phyloP scores from a whole-genome alignment of 2,888 invertebrate species.

The Agrochola lota region DNA sequence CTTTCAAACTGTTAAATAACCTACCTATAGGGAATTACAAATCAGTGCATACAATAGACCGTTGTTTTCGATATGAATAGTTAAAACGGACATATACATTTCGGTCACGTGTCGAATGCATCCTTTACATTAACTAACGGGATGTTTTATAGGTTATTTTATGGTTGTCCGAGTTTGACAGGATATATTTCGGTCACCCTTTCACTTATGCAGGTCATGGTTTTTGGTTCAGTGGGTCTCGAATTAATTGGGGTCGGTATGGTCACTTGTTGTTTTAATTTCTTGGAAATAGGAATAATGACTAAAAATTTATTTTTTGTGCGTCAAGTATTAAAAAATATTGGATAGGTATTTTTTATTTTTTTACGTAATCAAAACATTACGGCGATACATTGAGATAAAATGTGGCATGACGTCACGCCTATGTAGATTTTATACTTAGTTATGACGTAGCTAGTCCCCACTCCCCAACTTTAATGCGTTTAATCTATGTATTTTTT shows the following conservation, averaged over 20 bases:
- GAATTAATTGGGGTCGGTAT: slow-evolving; percentile 14
- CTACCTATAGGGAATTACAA: slow-evolving; percentile 77
- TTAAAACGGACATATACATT: slow-evolving; percentile 69
- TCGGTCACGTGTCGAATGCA: slow-evolving; percentile 80
- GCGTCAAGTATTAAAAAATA: no score
- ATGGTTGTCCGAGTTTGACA: slow-evolving; percentile 69
- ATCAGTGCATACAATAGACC: slow-evolving; percentile 74
- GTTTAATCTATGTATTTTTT: no score
- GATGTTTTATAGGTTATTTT: slow-evolving; percentile 74
- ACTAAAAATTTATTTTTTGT: no score
- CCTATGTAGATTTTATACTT: no score
- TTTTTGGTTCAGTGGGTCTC: slow-evolving; percentile 70
- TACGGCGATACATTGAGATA: no score
- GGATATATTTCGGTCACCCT: slow-evolving; percentile 76
- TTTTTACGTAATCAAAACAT: no score
- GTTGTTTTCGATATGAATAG: slow-evolving; percentile 76
- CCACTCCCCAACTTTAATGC: no score
- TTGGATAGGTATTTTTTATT: no score
- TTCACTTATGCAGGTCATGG: slow-evolving; percentile 72
- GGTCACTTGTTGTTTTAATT: background rate
- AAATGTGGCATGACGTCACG: no score
- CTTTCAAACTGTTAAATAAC: slow-evolving; percentile 82
- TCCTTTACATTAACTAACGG: slow-evolving; percentile 84
- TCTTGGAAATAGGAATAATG: no score
- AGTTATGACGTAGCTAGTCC: no score